Base-by-base conservation (phyloP, 2,888 invertebrate genomes). In the Tetragonula carbonaria region DNA sequence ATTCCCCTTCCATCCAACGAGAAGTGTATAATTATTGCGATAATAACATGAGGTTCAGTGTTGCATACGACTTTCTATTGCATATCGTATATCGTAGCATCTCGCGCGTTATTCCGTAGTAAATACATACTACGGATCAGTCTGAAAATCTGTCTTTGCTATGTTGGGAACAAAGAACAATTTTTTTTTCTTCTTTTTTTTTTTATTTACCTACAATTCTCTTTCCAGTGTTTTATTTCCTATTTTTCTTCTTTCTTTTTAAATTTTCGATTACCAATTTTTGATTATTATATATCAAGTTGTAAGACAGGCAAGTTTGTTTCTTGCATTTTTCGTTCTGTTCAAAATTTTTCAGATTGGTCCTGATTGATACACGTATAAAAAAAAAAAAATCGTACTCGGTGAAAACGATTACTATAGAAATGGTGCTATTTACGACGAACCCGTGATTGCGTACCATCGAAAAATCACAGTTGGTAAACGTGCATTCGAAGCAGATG, bases 41-140 rank as follows among this genome's bases (percentile, higher is more conserved):
- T 76, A 76, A 78, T 63, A 68, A 78, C 67, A 80, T 59, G 66
- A 76, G 75, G 81, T 73, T 86, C 86, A 76, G 59, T 86, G 80
- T 86, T 80, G 84, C 74, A 77, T 86, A 86, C 78, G 71, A 86
- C 84, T 86, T 86, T 87, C 87, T 79, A 84, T 76, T 86, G 76
- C 85, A 45, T 11, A 38, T 23, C 38, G 6, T 38, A 38, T 38
- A 80, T 73, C 65, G 72, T 78, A 78, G 80, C 74, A 84, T 78
- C 74, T 72, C 51, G 78, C 38, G 62, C 59, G 65, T 76, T 57
- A 68, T 66, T 74, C 45, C 68, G 45, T 45, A 79, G 57, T 74
- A 57, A 68, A 51, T 53, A 59, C 16, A 45, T 53, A 59, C 16
- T 28, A 65, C 21, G 38, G 38, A 21, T 65, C 63, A 55, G 38